Evolutionary conservation across 2,113 vertebrate genomes (phyloP).

Genomic region (Nyctibius bracteatus): DNA sequence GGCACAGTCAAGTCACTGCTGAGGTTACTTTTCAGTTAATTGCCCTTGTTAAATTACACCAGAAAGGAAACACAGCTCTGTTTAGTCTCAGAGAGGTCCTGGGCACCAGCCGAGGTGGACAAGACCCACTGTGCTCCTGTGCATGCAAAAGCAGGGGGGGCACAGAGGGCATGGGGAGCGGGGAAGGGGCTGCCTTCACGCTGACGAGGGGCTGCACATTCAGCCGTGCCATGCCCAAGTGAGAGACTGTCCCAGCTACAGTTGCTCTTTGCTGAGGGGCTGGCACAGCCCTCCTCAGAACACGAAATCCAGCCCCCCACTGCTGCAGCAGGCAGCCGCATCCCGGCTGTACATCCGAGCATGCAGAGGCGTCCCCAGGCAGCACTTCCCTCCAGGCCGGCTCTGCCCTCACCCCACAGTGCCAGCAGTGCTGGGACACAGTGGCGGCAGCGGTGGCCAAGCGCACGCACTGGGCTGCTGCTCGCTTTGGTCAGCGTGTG

Average conservation of each 20-base stretch:
- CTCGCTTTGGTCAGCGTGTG: neutral
- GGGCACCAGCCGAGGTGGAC: fast-evolving
- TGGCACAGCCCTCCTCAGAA: neutral
- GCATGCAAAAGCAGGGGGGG: constrained; percentile 18
- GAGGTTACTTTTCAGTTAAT: neutral
- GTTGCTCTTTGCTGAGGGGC: neutral
- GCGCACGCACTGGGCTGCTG: neutral
- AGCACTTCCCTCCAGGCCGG: neutral
- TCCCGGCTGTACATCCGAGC: neutral
- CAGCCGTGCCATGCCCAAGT: fast-evolving
- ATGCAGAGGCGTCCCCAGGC: neutral
- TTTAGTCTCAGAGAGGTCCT: neutral
- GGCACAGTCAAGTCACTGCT: neutral
- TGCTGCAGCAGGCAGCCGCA: neutral
- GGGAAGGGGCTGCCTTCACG: neutral
- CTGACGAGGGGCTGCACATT: neutral
- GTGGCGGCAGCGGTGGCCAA: neutral
- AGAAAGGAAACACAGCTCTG: neutral
- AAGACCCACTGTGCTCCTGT: neutral
- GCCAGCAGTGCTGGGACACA: neutral
- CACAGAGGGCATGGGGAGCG: fast-evolving
- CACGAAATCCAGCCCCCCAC: neutral
- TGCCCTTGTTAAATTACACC: neutral
- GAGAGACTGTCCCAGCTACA: neutral
- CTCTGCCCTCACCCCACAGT: neutral